Evolutionary conservation across 2,888 invertebrate species (phyloP).

Genomic region (Chrysodeixis includens): DNA sequence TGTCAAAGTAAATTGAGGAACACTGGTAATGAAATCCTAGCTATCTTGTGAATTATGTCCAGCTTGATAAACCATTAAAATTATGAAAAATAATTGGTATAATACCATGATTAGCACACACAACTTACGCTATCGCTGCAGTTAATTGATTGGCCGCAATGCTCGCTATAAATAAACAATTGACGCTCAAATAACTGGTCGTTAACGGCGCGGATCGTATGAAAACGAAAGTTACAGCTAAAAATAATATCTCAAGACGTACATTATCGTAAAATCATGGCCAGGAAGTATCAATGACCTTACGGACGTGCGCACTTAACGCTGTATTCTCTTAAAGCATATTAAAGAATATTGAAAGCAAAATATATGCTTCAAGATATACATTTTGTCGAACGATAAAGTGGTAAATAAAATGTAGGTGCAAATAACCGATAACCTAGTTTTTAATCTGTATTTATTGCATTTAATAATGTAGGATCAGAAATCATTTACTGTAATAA

Average conservation of each 20-base stretch:
- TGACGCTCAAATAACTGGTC: slow-evolving; percentile 24
- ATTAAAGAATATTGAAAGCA: neutral
- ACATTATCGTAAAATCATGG: slow-evolving; percentile 25
- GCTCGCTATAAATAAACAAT: slow-evolving; percentile 9
- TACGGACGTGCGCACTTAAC: slow-evolving; percentile 10
- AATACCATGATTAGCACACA: neutral
- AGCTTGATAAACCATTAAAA: too few relatives aligned
- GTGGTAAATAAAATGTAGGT: neutral
- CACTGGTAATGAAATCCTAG: neutral
- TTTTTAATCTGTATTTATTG: neutral
- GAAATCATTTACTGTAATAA: slow-evolving; percentile 1
- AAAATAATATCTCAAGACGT: slow-evolving; percentile 38
- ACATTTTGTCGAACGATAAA: neutral
- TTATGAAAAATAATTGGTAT: too few relatives aligned
- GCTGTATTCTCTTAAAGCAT: slow-evolving; percentile 17
- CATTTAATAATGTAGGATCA: slow-evolving; percentile 1
- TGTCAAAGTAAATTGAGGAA: neutral
- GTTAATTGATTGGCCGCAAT: slow-evolving; percentile 3
- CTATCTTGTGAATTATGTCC: too few relatives aligned
- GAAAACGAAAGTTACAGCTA: slow-evolving; percentile 58
- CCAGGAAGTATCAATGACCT: slow-evolving; percentile 25
- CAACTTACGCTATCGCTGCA: neutral
- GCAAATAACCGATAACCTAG: slow-evolving; percentile 1
- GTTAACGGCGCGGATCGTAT: slow-evolving; percentile 31
- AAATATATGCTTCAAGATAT: neutral